phyloP scores from a whole-genome alignment of 2,888 invertebrate species.

The Colletes collaris region DNA sequence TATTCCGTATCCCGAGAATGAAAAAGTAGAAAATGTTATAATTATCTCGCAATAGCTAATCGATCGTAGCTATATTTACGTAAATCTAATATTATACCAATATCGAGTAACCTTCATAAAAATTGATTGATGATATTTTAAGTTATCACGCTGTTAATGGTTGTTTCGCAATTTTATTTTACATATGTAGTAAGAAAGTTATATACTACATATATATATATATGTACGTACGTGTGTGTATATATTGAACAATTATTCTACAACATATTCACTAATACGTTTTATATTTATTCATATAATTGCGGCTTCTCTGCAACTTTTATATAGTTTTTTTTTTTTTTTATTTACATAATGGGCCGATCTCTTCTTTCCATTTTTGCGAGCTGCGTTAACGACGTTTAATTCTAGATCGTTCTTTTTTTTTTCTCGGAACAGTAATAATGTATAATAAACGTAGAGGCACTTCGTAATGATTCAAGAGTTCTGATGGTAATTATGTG shows the following conservation, averaged over 20 bases:
- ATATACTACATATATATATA: constrained; percentile 13
- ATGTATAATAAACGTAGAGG: constrained; percentile 26
- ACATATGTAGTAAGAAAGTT: constrained; percentile 35
- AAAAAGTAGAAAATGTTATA: constrained; percentile 30
- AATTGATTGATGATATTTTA: constrained; percentile 47
- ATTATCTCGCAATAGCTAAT: constrained; percentile 23
- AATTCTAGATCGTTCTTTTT: constrained; percentile 27
- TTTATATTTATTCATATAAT: constrained; percentile 1
- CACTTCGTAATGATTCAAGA: constrained; percentile 31
- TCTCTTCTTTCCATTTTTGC: constrained; percentile 4
- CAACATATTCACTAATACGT: neutral
- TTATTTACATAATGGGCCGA: constrained; percentile 26
- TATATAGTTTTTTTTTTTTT: neutral
- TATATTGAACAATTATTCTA: constrained; percentile 16
- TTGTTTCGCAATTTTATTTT: constrained; percentile 25
- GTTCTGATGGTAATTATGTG: constrained; percentile 20
- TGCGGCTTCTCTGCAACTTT: constrained; percentile 11
- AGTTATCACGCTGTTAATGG: constrained; percentile 18
- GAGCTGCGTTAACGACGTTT: constrained; percentile 4
- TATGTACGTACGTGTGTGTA: too few relatives aligned
- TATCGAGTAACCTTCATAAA: constrained; percentile 36
- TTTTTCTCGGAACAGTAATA: constrained; percentile 20
- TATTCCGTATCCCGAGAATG: constrained; percentile 49
- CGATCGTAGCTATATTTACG: constrained; percentile 43
- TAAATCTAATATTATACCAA: constrained; percentile 24